A percentile compares a stretch with the other conserved stretches of the same genome.
Conservation (phyloP, 2,113 vertebrate species). For the Hemichromis elongatus region DNA sequence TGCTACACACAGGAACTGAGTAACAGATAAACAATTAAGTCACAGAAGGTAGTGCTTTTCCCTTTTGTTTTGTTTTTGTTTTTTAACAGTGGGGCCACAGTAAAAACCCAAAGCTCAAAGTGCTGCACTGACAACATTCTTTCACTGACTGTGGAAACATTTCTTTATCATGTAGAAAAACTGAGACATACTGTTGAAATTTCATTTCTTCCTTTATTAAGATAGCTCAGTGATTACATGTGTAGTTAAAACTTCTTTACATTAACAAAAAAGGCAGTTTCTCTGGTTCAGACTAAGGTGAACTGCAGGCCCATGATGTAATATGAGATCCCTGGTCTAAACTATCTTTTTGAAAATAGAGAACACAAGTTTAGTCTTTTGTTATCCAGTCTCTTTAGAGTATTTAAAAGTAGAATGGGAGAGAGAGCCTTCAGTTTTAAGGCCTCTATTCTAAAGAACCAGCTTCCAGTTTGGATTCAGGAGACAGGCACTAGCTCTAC, state of each 20-base stretch:
- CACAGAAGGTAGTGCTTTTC: neutral
- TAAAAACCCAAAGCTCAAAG: neutral
- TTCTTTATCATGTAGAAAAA: neutral
- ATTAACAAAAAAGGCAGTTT: neutral
- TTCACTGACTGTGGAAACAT: neutral
- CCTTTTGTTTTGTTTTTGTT: fast-evolving
- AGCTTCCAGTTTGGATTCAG: neutral
- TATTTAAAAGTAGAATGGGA: neutral
- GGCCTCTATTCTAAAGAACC: neutral
- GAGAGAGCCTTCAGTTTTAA: neutral
- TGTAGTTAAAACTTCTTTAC: neutral
- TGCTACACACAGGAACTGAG: neutral
- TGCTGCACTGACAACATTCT: neutral
- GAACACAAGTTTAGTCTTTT: neutral
- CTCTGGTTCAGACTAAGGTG: neutral
- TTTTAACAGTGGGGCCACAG: neutral
- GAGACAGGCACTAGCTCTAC: neutral
- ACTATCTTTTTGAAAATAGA: neutral
- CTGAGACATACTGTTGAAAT: neutral
- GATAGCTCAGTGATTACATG: neutral
- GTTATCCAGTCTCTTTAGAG: neutral
- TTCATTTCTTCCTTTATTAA: neutral
- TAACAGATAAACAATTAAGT: neutral
- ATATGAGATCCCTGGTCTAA: neutral
- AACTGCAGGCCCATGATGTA: neutral